Conservation (phyloP, 2,113 vertebrate genomes). For the Dissostichus mawsoni region DNA sequence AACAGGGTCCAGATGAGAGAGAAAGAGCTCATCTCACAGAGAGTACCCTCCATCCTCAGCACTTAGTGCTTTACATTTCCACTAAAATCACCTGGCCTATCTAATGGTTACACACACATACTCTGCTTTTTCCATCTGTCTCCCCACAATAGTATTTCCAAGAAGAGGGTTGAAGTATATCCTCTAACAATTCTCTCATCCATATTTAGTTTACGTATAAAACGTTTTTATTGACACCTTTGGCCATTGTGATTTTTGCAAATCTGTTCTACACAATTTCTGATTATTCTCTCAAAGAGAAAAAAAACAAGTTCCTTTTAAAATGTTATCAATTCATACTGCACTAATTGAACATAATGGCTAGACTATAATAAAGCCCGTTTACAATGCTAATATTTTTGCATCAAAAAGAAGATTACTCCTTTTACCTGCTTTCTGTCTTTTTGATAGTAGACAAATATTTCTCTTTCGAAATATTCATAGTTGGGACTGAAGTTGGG, state of each 20-base stretch:
- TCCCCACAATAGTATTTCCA: constrained; percentile 63
- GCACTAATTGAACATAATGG: neutral
- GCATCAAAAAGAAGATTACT: neutral
- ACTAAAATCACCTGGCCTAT: constrained; percentile 83
- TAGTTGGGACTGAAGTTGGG: constrained; percentile 50
- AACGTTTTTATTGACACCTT: constrained; percentile 38
- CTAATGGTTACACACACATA: constrained; percentile 72
- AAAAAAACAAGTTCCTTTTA: neutral
- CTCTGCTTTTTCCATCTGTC: constrained; percentile 58
- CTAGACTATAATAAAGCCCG: neutral
- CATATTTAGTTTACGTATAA: constrained; percentile 49
- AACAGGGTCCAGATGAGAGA: constrained; percentile 85
- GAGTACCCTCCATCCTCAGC: constrained; percentile 78
- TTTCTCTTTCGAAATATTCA: constrained; percentile 39
- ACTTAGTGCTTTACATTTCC: constrained; percentile 83
- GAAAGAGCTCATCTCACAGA: constrained; percentile 76
- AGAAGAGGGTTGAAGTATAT: constrained; percentile 54
- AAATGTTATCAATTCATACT: neutral
- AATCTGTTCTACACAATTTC: neutral
- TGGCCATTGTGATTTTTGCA: constrained; percentile 18
- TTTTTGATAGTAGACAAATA: constrained; percentile 35
- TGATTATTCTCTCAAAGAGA: neutral
- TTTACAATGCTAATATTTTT: neutral
- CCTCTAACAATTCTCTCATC: constrained; percentile 57
- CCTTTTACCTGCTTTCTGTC: constrained; percentile 1